Base-by-base conservation (phyloP, 2,888 invertebrate genomes). In the Cataglyphis livida region DNA sequence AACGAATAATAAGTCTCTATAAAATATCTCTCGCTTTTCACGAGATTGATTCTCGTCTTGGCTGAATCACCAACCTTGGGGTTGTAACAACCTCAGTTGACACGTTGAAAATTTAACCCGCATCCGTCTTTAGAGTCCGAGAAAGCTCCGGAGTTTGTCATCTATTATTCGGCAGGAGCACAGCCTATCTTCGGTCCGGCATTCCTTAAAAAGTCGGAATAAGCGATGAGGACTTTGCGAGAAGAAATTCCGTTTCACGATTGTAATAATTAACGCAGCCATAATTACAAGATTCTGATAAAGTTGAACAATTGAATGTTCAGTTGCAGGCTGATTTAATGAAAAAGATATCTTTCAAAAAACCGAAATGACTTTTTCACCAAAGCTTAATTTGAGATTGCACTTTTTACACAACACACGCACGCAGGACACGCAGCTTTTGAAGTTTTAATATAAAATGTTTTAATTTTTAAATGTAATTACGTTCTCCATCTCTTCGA, bases 61-160 rank as follows among this genome's bases (percentile, higher is more conserved):
- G 25, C 21, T 73, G 70, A 83, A 35, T 78, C 32, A 21, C 54
- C 79, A 35, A 66, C 5, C 51, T 18, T n/a, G 66, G 38, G 32
- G 12, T 44, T 51, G 73, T 87, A 85, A 87, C 88, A 81, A 85
- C 84, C 84, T 87, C 85, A 66, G 91, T 89, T 89, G 90, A 91
- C 88, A 81, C 74, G 82, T 61, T 91, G 92, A 92, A 92, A 91
- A 88, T 92, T 92, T 91, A 90, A 91, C 83, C 21, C 71, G 70
- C 59, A 87, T 88, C 87, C 90, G 85, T 90, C 88, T 92, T 90
- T 85, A 86, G 87, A 86, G 81, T 85, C 74, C 76, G 68, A 82
- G 83, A 81, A 83, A 84, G 84, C 70, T 82, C 79, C 74, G 54
- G 71, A 84, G 70, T 84, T 86, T 84, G 82, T 88, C 89, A 86